A percentile compares a stretch with the other conserved stretches of the same genome.
Evolutionary conservation across 2,113 vertebrate species (phyloP).

Genomic region (Bambusicola thoracicus): DNA sequence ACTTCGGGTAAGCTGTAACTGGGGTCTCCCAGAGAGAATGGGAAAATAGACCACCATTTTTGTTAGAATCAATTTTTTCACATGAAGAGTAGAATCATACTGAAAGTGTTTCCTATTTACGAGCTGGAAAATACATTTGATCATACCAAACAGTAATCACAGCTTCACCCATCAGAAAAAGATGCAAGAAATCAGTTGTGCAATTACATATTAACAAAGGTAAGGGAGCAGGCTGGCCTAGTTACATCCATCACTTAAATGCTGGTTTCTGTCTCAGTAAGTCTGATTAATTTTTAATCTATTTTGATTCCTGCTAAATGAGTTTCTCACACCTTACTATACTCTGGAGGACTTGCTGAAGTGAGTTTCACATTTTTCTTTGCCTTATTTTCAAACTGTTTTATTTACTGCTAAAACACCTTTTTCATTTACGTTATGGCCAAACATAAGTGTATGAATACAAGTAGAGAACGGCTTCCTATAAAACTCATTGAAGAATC

Average conservation of each 20-base stretch:
- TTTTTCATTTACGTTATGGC: not conserved
- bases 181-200: slow-evolving; percentile 9
- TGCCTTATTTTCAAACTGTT: not conserved
- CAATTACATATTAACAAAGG: not conserved
- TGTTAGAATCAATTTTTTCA: not conserved
- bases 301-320: slow-evolving; percentile 11
- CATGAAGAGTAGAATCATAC: not conserved
- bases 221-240: not conserved
- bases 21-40: not conserved
- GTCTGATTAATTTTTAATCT: slow-evolving; percentile 28
- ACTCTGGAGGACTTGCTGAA: not conserved
- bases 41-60: not conserved
- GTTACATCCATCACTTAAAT: slow-evolving; percentile 29
- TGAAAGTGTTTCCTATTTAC: not conserved
- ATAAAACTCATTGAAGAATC: not conserved
- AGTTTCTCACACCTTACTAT: not conserved
- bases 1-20: not conserved
- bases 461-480: not conserved
- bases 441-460: not conserved
- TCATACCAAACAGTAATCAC: not conserved
- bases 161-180: not conserved
- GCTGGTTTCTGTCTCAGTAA: not conserved
- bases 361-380: not conserved
- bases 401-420: not conserved
- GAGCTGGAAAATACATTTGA: not conserved